Base-by-base conservation (phyloP, 2,113 vertebrate species). In the Puffinus mauretanicus region DNA sequence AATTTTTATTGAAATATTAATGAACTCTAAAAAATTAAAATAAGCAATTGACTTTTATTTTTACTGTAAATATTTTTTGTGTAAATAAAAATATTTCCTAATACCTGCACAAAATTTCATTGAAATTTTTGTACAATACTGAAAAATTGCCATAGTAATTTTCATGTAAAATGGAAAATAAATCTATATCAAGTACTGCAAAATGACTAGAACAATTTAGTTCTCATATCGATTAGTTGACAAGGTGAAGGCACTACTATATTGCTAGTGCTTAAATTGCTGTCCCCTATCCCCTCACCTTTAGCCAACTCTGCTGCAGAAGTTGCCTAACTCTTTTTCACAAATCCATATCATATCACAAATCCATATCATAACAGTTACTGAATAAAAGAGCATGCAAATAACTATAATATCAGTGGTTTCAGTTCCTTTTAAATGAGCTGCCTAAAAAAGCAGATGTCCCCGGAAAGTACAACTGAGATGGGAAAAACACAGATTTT, bases 11-110 rank as follows among this genome's bases (percentile, higher is more conserved):
- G 7, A 91, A 89, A 66, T 47, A 69, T 57, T 42, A 57, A 54
- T 66, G 14, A 70, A 11, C 5, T 57, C 4, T 2, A 62, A 42
- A 80, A 87, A 65, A 12, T 8, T 18, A 17, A 66, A 88, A 61
- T 4, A 64, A 79, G 9, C 3, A 58, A 62, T 7, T 0, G 0
- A 36, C 9, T 51, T 87, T 66, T 47, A 16, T 49, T 83, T 88
- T 89, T 82, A 44, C 13, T 87, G 26, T 14, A 72, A 65, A 36
- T 40, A 54, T 13, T 85, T 61, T 69, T 8, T 12, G 2, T 7
- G 4, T n/a, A 58, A 76, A 82, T 44, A 26, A 40, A 90, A 66
- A 9, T 36, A 76, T 26, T 95, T 75, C 34, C 66, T 72, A 65
- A 71, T 24, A 40, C 8, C 20, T 44, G 16, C 16, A 52, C 7